phyloP scores from a whole-genome alignment of 2,888 invertebrate species.

The Ganaspis brasiliensis region DNA sequence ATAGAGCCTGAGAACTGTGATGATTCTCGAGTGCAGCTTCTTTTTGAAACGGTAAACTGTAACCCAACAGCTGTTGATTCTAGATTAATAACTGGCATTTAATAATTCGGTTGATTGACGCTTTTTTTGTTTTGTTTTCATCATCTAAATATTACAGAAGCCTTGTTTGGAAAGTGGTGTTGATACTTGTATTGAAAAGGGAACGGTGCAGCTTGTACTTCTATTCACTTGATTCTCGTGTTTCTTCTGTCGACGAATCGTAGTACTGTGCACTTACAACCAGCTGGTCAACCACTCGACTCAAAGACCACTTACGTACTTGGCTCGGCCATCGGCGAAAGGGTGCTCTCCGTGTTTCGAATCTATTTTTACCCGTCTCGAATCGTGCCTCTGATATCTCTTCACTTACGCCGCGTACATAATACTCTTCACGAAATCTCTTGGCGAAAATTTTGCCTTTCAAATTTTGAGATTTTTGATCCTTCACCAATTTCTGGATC shows the following conservation, averaged over 20 bases:
- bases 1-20: constrained; percentile 12
- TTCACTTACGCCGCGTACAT: constrained; percentile 59
- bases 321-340: constrained; percentile 67
- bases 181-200: background rate
- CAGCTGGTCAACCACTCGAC: constrained; percentile 73
- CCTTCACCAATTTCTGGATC: constrained; percentile 18
- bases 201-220: background rate
- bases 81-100: background rate
- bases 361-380: constrained; percentile 68
- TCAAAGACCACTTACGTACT: constrained; percentile 74
- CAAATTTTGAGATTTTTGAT: constrained; percentile 48
- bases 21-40: background rate
- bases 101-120: constrained; percentile 2
- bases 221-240: constrained; percentile 39
- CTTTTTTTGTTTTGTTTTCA: background rate
- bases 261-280: constrained; percentile 64
- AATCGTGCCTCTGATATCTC: constrained; percentile 58
- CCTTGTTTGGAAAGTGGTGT: background rate
- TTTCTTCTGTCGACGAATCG: constrained; percentile 51
- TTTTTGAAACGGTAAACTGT: constrained; percentile 28
- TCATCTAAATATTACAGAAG: background rate
- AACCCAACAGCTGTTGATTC: background rate
- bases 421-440: constrained; percentile 18
- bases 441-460: background rate
- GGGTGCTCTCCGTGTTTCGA: constrained; percentile 67